Evolutionary conservation across 1,140 invertebrate species (phyloP).

Genomic region (Drosophila kohkoa): DNA sequence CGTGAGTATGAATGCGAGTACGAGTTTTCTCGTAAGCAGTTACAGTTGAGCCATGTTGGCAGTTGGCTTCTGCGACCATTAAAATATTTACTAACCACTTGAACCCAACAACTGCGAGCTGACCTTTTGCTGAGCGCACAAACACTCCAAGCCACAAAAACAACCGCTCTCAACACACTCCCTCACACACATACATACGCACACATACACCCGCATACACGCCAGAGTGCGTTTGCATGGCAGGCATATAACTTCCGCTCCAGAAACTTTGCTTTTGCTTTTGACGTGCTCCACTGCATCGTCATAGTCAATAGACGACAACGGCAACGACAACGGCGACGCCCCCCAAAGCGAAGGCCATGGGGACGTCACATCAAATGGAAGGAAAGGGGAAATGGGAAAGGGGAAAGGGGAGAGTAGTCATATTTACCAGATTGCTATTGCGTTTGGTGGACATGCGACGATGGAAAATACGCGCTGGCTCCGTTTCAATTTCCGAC

Average conservation of each 20-base stretch:
- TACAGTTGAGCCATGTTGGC: conserved; percentile 25
- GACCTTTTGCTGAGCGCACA: conserved; percentile 62
- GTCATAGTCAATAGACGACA: conserved; percentile 36
- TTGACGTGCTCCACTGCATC: conserved; percentile 57
- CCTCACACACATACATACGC: conserved; percentile 2
- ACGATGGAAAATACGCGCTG: conserved; percentile 88
- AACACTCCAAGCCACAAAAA: conserved; percentile 39
- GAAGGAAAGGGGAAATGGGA: neutral
- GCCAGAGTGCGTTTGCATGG: conserved; percentile 47
- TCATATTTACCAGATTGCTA: conserved; percentile 86
- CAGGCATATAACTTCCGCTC: conserved; percentile 72
- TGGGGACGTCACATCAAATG: neutral
- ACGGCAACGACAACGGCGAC: neutral
- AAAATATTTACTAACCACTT: conserved; percentile 69
- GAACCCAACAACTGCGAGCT: conserved; percentile 50
- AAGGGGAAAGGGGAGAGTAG: conserved; percentile 54
- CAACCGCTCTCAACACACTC: conserved; percentile 29
- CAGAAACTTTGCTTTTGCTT: conserved; percentile 65
- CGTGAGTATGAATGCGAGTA: neutral
- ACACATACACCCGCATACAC: conserved; percentile 16
- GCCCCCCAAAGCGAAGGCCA: conserved; percentile 7
- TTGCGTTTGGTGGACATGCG: conserved; percentile 89
- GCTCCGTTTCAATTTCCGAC: conserved; percentile 89
- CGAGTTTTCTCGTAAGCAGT: conserved; percentile 12
- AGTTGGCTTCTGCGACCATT: conserved; percentile 47